Evolutionary conservation across 1,140 invertebrate genomes (phyloP), one percentile per base, ranked within the genome.

Genomic region (Nebria ingens): DNA sequence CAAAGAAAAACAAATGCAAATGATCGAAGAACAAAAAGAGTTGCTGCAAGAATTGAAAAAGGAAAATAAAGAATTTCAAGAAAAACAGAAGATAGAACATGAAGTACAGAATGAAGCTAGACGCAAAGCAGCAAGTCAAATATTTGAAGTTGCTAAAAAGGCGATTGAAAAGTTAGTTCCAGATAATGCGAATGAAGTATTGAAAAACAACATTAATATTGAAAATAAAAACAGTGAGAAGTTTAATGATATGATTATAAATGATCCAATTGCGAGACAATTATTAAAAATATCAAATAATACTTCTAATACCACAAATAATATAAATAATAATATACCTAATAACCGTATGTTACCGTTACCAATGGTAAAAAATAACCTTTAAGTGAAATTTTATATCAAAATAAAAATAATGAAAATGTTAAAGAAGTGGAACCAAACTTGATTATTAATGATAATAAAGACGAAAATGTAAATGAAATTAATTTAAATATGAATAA

Each of bases 1-100:
- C 29, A 73, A 82, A 63, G 66, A 82, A 40, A 73, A 80, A 54
- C 61, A 76, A 55, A 65, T 69, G 45, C 64, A 73, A 52, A 61
- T 73, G 59, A 64, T 71, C n/a, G 61, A 71, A 66, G 61, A 73
- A 63, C 73, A 82, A 15, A 76, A 82, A 52, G 59, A 64, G 56
- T 40, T 69, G 21, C 56, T 63, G 15, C 62, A 64, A 57, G 63
- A 58, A 19, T 58, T 63, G 51, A 55, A 64, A 45, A 61, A 65
- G 55, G 52, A 55, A 45, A 61, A 67, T 25, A 3, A 45, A 17
- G 15, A 45, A 45, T 45, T 45, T 12, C 3, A 45, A 54, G 62
- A 69, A 25, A 63, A 76, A 56, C 56, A 76, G 20, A 74, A 76
- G 61, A 21, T 52, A 22, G 25, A 53, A 38, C 4, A 11, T 21